phyloP scores from a whole-genome alignment of 2,113 vertebrate species.

The Micronycteris hirsuta region DNA sequence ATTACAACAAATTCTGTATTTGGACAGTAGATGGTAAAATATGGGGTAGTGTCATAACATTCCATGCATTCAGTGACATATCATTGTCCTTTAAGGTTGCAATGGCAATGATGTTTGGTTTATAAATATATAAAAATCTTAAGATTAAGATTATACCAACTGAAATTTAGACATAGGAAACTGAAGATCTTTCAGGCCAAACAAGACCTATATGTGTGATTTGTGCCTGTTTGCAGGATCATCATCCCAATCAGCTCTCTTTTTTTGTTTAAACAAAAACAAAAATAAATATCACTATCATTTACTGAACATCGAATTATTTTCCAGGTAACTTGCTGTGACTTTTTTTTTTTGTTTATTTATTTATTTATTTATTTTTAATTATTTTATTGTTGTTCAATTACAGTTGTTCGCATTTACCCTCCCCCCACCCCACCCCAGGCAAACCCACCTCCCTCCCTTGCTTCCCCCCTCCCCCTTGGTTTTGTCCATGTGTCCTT shows the following conservation, averaged over 20 bases:
- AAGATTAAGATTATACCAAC: not conserved
- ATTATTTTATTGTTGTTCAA: too few relatives aligned
- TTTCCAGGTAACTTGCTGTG: not conserved
- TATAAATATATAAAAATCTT: not conserved
- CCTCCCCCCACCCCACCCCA: too few relatives aligned
- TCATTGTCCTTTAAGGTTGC: not conserved
- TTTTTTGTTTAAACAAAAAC: not conserved
- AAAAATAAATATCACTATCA: not conserved
- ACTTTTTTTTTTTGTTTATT: too few relatives aligned
- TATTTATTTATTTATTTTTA: too few relatives aligned
- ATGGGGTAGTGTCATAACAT: not conserved
- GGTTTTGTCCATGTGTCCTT: too few relatives aligned
- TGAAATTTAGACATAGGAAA: not conserved
- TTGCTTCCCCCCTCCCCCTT: too few relatives aligned
- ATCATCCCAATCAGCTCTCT: not conserved
- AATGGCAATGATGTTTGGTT: not conserved
- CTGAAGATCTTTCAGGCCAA: not conserved
- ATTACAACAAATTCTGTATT: not conserved
- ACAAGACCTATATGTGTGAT: not conserved
- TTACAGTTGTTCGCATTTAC: too few relatives aligned
- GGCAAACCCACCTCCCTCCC: too few relatives aligned
- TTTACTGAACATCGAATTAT: not conserved
- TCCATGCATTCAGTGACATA: not conserved
- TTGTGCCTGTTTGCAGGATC: not conserved
- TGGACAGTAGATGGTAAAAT: not conserved